Conservation (phyloP, 2,113 vertebrate species). For the Clarias batrachus region DNA sequence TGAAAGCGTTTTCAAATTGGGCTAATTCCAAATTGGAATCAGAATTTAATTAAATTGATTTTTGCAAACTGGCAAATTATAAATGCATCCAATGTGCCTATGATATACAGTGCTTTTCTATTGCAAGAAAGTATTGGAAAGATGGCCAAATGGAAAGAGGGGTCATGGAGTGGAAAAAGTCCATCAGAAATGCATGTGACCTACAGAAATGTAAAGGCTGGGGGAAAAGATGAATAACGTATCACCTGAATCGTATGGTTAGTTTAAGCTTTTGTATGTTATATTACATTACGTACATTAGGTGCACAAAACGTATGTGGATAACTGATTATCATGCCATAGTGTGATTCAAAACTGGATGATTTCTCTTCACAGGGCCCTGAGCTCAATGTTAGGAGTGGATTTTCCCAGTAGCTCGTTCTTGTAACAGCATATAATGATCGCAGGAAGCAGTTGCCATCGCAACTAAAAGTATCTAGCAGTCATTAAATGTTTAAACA, state of each 20-base stretch:
- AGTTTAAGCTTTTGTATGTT: not conserved
- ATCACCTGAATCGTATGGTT: not conserved
- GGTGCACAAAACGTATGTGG: not conserved
- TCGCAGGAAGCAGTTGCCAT: no score
- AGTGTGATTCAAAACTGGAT: no score
- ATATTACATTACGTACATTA: not conserved
- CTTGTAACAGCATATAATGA: no score
- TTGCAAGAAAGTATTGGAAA: not conserved
- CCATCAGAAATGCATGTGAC: not conserved
- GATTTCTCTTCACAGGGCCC: not conserved
- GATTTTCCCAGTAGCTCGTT: no score
- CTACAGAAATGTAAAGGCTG: not conserved
- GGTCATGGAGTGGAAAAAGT: not conserved
- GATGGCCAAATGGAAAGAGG: not conserved
- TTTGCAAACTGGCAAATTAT: not conserved
- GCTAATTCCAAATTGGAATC: not conserved
- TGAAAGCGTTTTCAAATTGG: not conserved
- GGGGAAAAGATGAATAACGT: not conserved
- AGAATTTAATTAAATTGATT: not conserved
- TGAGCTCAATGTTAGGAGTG: not conserved
- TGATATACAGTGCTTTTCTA: not conserved
- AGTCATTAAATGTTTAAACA: no score
- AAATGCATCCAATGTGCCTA: not conserved
- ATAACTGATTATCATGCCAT: not conserved
- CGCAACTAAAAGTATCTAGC: no score